phyloP scores from a whole-genome alignment of 2,113 vertebrate species.

The Ondatra zibethicus region DNA sequence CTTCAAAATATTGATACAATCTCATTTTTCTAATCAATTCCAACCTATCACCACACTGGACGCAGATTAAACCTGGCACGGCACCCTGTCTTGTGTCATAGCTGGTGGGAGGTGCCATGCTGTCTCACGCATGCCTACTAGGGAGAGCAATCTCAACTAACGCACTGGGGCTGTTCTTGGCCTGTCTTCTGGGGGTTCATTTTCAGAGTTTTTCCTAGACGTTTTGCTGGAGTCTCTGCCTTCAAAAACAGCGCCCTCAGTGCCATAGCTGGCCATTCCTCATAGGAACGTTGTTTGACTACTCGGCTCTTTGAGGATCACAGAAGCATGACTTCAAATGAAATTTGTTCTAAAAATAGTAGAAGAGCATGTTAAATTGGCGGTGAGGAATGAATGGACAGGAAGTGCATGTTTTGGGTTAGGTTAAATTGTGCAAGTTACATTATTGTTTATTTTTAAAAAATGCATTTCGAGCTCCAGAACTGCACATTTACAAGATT shows the following conservation, averaged over 20 bases:
- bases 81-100: too few species aligned
- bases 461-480: background rate
- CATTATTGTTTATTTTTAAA: background rate
- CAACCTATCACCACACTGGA: background rate
- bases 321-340: background rate
- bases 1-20: conserved; percentile 31
- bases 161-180: background rate
- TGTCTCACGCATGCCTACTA: too few species aligned
- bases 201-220: background rate
- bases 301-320: background rate
- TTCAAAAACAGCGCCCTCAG: background rate
- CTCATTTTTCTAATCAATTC: background rate
- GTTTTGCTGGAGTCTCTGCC: background rate
- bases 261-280: background rate
- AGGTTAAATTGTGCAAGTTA: background rate
- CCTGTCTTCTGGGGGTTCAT: background rate
- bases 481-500: background rate
- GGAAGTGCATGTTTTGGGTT: background rate
- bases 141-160: background rate
- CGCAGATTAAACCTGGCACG: background rate
- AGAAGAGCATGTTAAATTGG: background rate
- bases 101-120: rapidly evolving
- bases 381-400: background rate
- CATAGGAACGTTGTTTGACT: background rate
- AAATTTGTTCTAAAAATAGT: background rate